These are phyloP conservation scores for Caretta caretta DNA, from an alignment of 2,113 vertebrate species.

Conservation along the genomic window DNA sequence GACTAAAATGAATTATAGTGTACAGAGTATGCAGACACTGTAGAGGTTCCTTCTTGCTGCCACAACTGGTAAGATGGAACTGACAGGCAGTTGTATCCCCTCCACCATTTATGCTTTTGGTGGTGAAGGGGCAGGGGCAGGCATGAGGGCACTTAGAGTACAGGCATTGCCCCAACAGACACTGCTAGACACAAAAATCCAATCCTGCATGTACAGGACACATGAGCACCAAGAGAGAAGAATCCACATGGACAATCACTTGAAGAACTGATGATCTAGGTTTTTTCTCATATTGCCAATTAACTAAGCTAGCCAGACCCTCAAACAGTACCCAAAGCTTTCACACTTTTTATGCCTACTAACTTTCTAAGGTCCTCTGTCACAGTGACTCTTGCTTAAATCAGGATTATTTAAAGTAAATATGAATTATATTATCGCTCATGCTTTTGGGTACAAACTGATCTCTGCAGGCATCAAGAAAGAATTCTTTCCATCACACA, in stretches of 20 bases:
- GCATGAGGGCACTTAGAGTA: background rate
- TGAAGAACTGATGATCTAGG: background rate
- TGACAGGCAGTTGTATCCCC: too few relatives aligned
- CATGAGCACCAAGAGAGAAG: background rate
- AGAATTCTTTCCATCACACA: background rate
- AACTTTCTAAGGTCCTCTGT: slow-evolving; percentile 30
- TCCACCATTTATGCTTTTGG: too few relatives aligned
- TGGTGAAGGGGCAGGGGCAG: too few relatives aligned
- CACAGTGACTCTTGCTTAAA: background rate
- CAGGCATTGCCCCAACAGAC: background rate
- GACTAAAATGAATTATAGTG: too few relatives aligned
- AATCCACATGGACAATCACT: background rate
- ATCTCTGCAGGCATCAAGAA: slow-evolving; percentile 17
- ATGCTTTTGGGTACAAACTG: background rate
- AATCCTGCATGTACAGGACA: background rate
- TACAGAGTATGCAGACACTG: too few relatives aligned
- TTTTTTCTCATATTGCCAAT: background rate
- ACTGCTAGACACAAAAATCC: background rate
- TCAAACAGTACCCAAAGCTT: slow-evolving; percentile 23
- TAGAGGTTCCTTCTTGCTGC: too few relatives aligned
- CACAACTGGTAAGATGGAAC: too few relatives aligned
- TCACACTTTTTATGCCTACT: background rate
- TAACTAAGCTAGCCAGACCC: background rate
- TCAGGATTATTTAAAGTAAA: slow-evolving; percentile 31
- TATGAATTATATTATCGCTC: background rate